These are phyloP conservation scores for Scartelaos histophorus DNA, from an alignment of 2,113 vertebrate genomes.

Conservation along the genomic window DNA sequence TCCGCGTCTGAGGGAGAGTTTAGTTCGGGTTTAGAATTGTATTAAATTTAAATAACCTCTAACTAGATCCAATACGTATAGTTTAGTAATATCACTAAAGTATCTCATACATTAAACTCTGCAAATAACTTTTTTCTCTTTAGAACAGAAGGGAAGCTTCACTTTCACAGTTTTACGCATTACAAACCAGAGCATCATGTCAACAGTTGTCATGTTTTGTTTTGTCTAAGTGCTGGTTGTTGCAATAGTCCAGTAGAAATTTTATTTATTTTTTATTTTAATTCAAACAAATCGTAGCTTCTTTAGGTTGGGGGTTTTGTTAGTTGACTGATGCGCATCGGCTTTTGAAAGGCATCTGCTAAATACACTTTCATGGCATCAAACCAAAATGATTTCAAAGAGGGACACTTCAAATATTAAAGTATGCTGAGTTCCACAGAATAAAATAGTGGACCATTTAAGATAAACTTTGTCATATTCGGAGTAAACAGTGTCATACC, in stretches of 20 bases:
- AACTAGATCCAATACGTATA: not conserved
- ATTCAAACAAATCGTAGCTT: too few relatives aligned
- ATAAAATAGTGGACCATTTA: not conserved
- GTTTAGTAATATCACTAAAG: not conserved
- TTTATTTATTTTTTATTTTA: too few relatives aligned
- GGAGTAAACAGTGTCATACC: conserved; percentile 71
- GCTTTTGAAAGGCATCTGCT: too few relatives aligned
- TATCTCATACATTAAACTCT: not conserved
- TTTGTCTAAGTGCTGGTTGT: too few relatives aligned
- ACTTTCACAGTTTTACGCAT: not conserved
- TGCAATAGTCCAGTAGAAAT: too few relatives aligned
- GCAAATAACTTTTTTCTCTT: not conserved
- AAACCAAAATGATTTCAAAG: not conserved
- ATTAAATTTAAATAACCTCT: not conserved
- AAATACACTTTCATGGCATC: not conserved
- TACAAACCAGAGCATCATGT: not conserved
- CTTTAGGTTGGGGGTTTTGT: too few relatives aligned
- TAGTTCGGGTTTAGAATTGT: not conserved
- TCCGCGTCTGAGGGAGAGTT: conserved; percentile 41
- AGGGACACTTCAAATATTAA: not conserved
- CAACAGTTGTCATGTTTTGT: not conserved
- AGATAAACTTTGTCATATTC: not conserved
- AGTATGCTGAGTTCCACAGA: not conserved
- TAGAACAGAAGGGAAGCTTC: not conserved
- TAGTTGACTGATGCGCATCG: not conserved